Percentiles rank a stretch among this genome's conserved stretches.
Conservation (phyloP, 2,113 vertebrate species). For the Dolichotis patagonum region DNA sequence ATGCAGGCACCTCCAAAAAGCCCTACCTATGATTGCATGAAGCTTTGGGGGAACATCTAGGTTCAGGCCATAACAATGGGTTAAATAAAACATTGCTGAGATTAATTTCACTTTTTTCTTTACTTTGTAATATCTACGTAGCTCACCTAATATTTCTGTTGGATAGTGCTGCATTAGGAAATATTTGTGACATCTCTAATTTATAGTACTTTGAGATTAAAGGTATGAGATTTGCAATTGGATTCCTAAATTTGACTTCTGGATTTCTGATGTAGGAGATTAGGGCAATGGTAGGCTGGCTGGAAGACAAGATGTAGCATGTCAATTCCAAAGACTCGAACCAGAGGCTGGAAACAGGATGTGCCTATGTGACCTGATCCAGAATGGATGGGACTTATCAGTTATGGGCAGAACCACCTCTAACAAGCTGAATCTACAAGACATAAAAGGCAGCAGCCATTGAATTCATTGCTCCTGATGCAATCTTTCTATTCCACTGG, state of each 20-base stretch:
- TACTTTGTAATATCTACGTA: background rate
- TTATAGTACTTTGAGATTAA: background rate
- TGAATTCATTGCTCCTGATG: background rate
- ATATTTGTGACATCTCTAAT: background rate
- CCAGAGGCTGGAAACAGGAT: background rate
- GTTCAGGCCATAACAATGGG: background rate
- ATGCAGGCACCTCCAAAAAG: background rate
- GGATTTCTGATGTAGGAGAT: background rate
- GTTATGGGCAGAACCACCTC: background rate
- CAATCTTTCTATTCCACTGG: background rate
- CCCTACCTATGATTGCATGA: background rate
- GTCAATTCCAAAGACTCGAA: background rate
- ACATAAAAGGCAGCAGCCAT: background rate
- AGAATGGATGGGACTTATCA: background rate
- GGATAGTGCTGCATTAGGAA: background rate
- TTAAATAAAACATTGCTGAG: slow-evolving; percentile 5
- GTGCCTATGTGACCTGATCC: background rate
- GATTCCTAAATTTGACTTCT: background rate
- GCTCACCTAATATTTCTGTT: background rate
- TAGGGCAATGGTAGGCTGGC: background rate
- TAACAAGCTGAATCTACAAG: background rate
- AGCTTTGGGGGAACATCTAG: background rate
- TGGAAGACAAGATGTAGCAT: background rate
- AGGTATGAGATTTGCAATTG: background rate
- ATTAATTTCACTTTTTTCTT: background rate